These are phyloP conservation scores for Gnatocerus cornutus DNA, from an alignment of 2,888 invertebrate species.

Conservation along the genomic window DNA sequence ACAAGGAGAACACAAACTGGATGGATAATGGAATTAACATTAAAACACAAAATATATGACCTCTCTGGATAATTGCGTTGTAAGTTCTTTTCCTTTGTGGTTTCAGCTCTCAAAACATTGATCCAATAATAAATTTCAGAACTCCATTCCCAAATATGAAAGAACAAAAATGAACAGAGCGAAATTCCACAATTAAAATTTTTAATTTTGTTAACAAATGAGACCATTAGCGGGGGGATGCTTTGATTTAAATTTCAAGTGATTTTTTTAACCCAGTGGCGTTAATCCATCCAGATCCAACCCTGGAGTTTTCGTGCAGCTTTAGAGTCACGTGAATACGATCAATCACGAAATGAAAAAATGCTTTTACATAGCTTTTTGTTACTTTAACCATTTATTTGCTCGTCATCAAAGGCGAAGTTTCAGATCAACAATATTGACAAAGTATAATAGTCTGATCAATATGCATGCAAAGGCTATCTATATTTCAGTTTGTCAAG, in stretches of 20 bases:
- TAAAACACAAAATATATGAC: constrained; percentile 2
- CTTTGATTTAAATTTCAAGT: constrained; percentile 2
- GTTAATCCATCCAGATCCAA: constrained; percentile 26
- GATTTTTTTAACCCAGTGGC: constrained; percentile 14
- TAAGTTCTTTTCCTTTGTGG: not conserved
- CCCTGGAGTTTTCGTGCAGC: constrained; percentile 33
- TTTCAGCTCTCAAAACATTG: not conserved
- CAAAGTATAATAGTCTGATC: constrained; percentile 26
- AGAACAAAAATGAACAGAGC: constrained; percentile 10
- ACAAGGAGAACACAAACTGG: not conserved
- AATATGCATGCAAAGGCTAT: constrained; percentile 24
- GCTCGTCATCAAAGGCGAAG: constrained; percentile 29
- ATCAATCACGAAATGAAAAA: constrained; percentile 40
- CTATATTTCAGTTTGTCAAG: constrained; percentile 20
- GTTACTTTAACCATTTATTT: constrained; percentile 31
- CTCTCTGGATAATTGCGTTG: not conserved
- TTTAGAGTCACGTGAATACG: constrained; percentile 22
- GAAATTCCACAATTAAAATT: constrained; percentile 21
- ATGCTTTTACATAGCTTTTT: constrained; percentile 26
- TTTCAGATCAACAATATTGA: constrained; percentile 22
- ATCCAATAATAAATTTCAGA: not conserved
- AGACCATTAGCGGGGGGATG: constrained; percentile 1
- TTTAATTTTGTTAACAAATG: constrained; percentile 18
- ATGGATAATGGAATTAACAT: constrained; percentile 1
- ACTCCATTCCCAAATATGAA: not conserved